phyloP scores from a whole-genome alignment of 2,888 invertebrate species.

The Diaprepes abbreviatus region DNA sequence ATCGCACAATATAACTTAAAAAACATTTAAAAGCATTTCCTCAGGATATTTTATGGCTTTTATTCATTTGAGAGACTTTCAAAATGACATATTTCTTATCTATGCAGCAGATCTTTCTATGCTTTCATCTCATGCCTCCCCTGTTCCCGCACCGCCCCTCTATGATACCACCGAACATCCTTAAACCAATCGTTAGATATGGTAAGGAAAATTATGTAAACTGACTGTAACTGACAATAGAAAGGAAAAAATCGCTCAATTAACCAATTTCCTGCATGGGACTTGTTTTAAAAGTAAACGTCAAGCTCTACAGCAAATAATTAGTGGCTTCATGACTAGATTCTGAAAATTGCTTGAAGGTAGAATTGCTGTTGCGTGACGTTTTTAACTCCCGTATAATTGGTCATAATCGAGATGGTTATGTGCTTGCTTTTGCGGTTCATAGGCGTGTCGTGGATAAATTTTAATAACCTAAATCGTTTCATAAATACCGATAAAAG shows the following conservation, averaged over 20 bases:
- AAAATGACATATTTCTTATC: too few species aligned
- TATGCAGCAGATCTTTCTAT: too few species aligned
- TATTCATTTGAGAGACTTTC: too few species aligned
- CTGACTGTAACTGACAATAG: not conserved
- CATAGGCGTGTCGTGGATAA: constrained; percentile 38
- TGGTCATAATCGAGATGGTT: constrained; percentile 55
- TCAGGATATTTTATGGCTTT: too few species aligned
- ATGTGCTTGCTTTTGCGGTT: constrained; percentile 47
- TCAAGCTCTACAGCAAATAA: constrained; percentile 42
- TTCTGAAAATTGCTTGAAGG: constrained; percentile 48
- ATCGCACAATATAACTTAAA: too few species aligned
- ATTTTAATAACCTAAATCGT: constrained; percentile 26
- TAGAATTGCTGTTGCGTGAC: constrained; percentile 55
- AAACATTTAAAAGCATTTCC: too few species aligned
- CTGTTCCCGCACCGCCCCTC: too few species aligned
- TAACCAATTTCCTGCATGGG: constrained; percentile 42
- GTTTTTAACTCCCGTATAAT: constrained; percentile 58
- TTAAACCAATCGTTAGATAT: too few species aligned
- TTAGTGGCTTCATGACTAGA: constrained; percentile 46
- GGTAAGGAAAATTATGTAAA: constrained; percentile 1
- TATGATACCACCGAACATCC: too few species aligned
- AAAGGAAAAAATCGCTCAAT: constrained; percentile 34
- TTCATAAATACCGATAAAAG: not conserved
- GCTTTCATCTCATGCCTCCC: too few species aligned
- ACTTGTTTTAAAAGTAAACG: constrained; percentile 33